Evolutionary conservation across 2,113 vertebrate genomes (phyloP).

Genomic region (Smithornis capensis): DNA sequence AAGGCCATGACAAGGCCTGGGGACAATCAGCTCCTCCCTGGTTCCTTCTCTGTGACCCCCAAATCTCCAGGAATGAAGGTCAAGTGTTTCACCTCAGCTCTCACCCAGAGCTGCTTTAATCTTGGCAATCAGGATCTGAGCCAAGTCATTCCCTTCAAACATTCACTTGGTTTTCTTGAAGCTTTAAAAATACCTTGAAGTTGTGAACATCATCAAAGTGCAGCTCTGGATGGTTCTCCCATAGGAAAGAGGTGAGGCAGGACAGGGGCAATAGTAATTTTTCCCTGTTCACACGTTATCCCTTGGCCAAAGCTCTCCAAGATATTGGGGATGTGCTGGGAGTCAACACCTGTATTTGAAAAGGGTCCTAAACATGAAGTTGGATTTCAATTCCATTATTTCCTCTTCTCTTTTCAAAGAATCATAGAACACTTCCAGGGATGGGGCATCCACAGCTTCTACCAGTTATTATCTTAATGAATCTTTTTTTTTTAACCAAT

Average conservation of each 20-base stretch:
- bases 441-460: neutral
- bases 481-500: neutral
- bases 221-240: neutral
- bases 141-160: rapidly evolving
- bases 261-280: rapidly evolving
- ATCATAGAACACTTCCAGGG: neutral
- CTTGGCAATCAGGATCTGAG: neutral
- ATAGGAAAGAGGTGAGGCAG: neutral
- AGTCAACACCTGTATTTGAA: neutral
- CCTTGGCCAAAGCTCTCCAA: neutral
- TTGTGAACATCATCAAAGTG: neutral
- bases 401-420: neutral
- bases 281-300: neutral
- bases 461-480: no score
- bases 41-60: no score
- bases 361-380: no score
- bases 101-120: neutral
- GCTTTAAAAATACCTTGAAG: neutral
- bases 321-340: rapidly evolving
- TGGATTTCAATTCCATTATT: neutral
- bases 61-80: neutral
- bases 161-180: neutral
- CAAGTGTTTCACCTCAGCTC: neutral
- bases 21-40: neutral
- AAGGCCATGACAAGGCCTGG: neutral